Evolutionary conservation across 2,797 vertebrate species (phyloP), one percentile per base, ranked within the genome.

Genomic region (Tachyglossus aculeatus): DNA sequence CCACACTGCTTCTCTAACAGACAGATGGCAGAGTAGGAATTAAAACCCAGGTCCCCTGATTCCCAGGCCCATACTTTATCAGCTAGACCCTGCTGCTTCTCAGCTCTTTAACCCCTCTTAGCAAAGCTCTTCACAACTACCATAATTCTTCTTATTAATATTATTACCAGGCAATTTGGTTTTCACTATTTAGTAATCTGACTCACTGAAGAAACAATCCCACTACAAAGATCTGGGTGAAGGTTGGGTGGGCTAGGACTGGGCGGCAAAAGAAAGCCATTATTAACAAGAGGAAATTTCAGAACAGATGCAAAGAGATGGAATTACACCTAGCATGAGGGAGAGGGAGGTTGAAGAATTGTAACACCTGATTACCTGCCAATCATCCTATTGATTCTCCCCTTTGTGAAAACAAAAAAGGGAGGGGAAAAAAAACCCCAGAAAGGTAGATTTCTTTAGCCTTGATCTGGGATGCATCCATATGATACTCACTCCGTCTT

Each of bases 201-300:
- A 3, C 13, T 71, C 78, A 62, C 67, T 71, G 67, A 61, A 67
- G 71, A 74, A 72, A 75, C 64, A 48, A 40, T 24, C 69, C 44
- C 60, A 80, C 61, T 67, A 65, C 71, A 44, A 71, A 67, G 55
- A 48, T 74, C 64, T 48, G 61, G 54, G 74, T 71, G 67, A 4
- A 36, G 52, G 60, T 57, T 36, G 31, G 65, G 58, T 12, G 43
- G 54, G 77, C 59, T 52, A 70, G 54, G 53, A 62, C 51, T 61
- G 66, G 62, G 61, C 76, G 81, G 81, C 78, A 86, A 67, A 19
- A 39, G 53, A 32, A 29, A 60, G 57, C 7, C 21, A 69, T 79
- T 51, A 80, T 90, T 88, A 83, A 85, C 60, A 60, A 84, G 37
- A 83, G 79, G 76, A 86, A 87, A 88, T 80, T 78, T 74, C 84